Conservation (phyloP, 2,113 vertebrate species). For the Elephas maximus region DNA sequence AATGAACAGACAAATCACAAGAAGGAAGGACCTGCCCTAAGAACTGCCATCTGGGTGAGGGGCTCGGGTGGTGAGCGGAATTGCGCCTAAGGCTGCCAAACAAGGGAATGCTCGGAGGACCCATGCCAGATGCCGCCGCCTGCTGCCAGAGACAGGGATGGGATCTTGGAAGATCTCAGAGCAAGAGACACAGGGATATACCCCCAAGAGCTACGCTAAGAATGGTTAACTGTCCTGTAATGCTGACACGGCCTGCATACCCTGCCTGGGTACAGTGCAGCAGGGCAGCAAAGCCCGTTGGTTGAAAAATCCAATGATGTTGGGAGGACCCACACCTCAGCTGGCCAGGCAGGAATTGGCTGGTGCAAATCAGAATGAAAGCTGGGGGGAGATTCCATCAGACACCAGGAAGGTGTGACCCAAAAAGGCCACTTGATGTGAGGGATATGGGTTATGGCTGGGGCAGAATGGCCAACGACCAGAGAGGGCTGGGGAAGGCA, state of each 20-base stretch:
- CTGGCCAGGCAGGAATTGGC: not conserved
- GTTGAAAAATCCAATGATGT: not conserved
- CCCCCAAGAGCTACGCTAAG: not conserved
- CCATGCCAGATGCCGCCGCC: not conserved
- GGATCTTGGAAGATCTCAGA: not conserved
- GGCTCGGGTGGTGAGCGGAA: too few species aligned
- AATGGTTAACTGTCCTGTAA: not conserved
- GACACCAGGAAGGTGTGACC: not conserved
- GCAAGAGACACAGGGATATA: not conserved
- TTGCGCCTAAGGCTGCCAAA: accelerated
- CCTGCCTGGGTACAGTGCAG: accelerated
- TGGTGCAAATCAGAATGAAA: not conserved
- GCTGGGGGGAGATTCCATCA: not conserved
- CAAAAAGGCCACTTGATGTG: not conserved
- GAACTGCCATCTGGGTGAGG: not conserved
- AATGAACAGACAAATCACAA: not conserved
- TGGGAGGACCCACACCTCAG: not conserved
- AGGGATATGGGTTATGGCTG: not conserved
- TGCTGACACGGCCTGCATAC: not conserved
- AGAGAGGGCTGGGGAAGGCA: not conserved
- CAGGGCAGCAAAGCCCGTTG: not conserved
- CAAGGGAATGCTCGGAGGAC: not conserved
- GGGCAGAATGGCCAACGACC: not conserved
- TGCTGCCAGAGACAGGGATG: not conserved
- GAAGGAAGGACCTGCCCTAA: not conserved